Evolutionary conservation across 2,888 invertebrate genomes (phyloP), one percentile per base, ranked within the genome.

Genomic region (Cosmopolites sordidus): DNA sequence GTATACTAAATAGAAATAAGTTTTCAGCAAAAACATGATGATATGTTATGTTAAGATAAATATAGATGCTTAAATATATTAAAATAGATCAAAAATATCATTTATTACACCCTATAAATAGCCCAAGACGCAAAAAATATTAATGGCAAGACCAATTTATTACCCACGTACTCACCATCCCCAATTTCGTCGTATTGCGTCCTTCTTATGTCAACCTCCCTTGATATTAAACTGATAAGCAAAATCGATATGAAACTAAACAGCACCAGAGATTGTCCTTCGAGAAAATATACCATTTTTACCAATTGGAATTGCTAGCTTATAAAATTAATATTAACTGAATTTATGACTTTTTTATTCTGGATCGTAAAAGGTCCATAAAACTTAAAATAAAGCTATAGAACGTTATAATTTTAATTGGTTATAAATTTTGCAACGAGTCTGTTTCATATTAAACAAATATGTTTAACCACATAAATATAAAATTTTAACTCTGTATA

Each of bases 171-270:
- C 33, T 33, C 12, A 33, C 33, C 33, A n/a, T 33, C n/a, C 12
- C 12, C 33, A 6, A 12, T n/a, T 3, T 33, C n/a, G 22, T 22
- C 22, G 22, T 22, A 22, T 3, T 11, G 33, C n/a, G 33, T 12
- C 33, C n/a, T 12, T 12, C 33, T 33, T 33, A 33, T 33, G 33
- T 12, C 12, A 11, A 12, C 12, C 12, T 33, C 33, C 33, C 33
- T 33, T 11, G 33, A 33, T 33, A 33, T 33, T 33, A 33, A 33
- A 33, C 33, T 33, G 33, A 33, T 33, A 33, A 33, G 33, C 33
- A 33, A 11, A 12, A 33, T 33, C 33, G 33, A 33, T 33, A 33
- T 11, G 33, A 33, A 33, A 33, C 33, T 33, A 33, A 33, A 33
- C n/a, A 33, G 33, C n/a, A 33, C 33, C 33, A 33, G 11, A 12